Base-by-base conservation (phyloP, 2,888 invertebrate species). In the Halictus ligatus region DNA sequence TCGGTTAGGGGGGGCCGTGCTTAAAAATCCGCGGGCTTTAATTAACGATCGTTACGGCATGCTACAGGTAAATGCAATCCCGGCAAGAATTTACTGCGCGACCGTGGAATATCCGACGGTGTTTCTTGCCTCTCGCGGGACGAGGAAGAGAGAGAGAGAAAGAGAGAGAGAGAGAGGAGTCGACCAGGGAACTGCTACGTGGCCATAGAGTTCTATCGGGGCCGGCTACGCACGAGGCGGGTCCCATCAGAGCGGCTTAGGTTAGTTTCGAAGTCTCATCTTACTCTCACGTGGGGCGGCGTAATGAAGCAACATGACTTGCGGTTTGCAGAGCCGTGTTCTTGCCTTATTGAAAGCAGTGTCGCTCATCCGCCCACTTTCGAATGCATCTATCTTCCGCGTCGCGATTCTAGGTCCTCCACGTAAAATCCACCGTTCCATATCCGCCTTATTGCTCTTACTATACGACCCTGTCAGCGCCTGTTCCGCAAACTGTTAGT, bases 271-370 rank as follows among this genome's bases (percentile, higher is more conserved):
- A 91, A 92, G 92, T 93, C 92, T 93, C 94, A 92, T 94, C 94
- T 93, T 91, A 92, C 93, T 93, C 94, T 93, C 93, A 92, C 93
- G 93, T 93, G 92, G 93, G 94, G 93, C 92, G 92, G 92, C 93
- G 92, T 94, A 94, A 94, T 94, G 94, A 94, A 94, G 92, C 93
- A 93, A 94, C 94, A 94, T 94, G 94, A 94, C 94, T 94, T 94
- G 94, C 94, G 93, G 94, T 94, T 94, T 93, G 91, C 91, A 75
- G 91, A 81, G 80, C 91, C 93, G 93, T 94, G 94, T 94, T 94
- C 94, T 93, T 94, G 92, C 93, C 92, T 94, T 94, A 94, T 94
- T 94, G 94, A 94, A 94, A 94, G 93, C 94, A 93, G 94, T 94
- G 93, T 94, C 94, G 92, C 94, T 94, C 94, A 93, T 93, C 90